phyloP scores from a whole-genome alignment of 2,888 invertebrate species.

The Hypolimnas misippus region DNA sequence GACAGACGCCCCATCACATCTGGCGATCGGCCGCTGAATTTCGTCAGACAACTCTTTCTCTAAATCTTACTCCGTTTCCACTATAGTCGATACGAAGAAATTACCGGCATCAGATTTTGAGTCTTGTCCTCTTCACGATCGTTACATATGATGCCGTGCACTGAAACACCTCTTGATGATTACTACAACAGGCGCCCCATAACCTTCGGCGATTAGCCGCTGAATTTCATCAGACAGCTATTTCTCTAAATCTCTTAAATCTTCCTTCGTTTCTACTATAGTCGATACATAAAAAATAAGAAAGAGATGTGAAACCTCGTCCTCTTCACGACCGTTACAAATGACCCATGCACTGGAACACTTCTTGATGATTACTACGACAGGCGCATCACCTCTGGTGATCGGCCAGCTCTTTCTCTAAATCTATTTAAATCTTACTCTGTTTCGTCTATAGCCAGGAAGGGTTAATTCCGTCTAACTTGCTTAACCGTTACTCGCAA shows the following conservation, averaged over 20 bases:
- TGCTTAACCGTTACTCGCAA: no score
- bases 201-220: constrained; percentile 69
- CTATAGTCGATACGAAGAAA: background rate
- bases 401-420: constrained; percentile 74
- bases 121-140: constrained; percentile 69
- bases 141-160: constrained; percentile 65
- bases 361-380: constrained; percentile 46
- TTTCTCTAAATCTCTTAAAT: constrained; percentile 57
- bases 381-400: constrained; percentile 61
- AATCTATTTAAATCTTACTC: no score
- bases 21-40: constrained; percentile 70
- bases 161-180: constrained; percentile 46
- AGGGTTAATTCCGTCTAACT: no score
- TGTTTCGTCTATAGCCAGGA: background rate
- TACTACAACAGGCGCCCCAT: constrained; percentile 50
- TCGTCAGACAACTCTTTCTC: constrained; percentile 71
- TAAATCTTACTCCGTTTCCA: constrained; percentile 42
- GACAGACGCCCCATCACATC: constrained; percentile 58
- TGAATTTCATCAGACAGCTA: constrained; percentile 71
- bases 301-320: constrained; percentile 68
- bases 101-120: no score
- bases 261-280: no score
- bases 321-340: constrained; percentile 65
- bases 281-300: no score
- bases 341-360: constrained; percentile 60